Evolutionary conservation across 1,140 invertebrate genomes (phyloP).

Genomic region (Brachystomella parvula): DNA sequence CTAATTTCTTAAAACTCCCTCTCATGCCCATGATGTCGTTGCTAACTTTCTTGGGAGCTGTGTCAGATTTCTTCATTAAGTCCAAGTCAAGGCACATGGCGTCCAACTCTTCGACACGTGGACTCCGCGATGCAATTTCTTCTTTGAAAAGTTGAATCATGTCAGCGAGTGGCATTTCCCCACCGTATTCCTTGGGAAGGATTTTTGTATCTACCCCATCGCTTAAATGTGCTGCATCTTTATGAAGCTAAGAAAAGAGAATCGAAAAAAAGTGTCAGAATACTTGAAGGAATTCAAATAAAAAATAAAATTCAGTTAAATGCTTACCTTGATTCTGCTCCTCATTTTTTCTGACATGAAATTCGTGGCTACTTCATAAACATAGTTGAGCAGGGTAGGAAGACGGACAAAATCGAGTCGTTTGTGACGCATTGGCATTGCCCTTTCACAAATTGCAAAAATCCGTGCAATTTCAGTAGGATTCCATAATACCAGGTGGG

Average conservation of each 20-base stretch:
- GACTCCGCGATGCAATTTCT: conserved; percentile 36
- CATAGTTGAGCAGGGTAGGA: conserved; percentile 65
- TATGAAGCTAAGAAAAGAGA: conserved; percentile 50
- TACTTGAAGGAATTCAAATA: conserved; percentile 9
- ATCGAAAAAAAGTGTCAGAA: neutral
- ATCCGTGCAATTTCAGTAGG: conserved; percentile 40
- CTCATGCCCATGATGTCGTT: conserved; percentile 57
- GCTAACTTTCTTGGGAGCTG: conserved; percentile 46
- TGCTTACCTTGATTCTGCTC: conserved; percentile 55
- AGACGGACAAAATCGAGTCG: conserved; percentile 69
- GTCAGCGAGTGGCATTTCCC: conserved; percentile 66
- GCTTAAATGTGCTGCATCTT: conserved; percentile 50
- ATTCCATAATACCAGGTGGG: conserved; percentile 41
- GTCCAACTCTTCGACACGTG: conserved; percentile 39
- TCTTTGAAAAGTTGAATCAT: conserved; percentile 55
- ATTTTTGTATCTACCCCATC: conserved; percentile 56
- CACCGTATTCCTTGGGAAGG: conserved; percentile 72
- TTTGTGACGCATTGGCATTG: conserved; percentile 74
- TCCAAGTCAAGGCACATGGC: conserved; percentile 40
- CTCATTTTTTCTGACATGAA: conserved; percentile 73
- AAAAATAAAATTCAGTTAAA: conserved; percentile 5
- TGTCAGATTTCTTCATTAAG: conserved; percentile 33
- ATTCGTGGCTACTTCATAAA: conserved; percentile 68
- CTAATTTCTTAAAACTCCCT: conserved; percentile 67
- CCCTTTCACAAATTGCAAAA: conserved; percentile 50